These are phyloP conservation scores for Aphyosemion australe DNA, from an alignment of 2,113 vertebrate genomes.

Conservation along the genomic window DNA sequence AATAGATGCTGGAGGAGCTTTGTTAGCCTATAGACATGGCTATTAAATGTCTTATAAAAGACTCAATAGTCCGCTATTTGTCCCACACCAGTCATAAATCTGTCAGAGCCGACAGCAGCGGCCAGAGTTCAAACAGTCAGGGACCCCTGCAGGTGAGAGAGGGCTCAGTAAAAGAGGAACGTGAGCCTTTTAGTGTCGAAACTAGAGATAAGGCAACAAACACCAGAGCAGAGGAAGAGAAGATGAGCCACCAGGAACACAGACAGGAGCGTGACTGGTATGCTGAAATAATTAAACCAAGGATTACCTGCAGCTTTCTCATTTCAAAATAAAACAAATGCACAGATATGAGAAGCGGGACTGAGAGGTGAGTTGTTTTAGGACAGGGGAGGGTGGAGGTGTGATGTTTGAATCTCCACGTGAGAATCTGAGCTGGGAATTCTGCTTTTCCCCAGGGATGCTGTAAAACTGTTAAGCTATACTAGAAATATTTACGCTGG, in stretches of 20 bases:
- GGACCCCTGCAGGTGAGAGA: conserved; percentile 65
- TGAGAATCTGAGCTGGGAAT: conserved; percentile 70
- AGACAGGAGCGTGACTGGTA: neutral
- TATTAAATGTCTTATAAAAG: conserved; percentile 48
- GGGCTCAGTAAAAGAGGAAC: conserved; percentile 32
- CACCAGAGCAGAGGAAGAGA: neutral
- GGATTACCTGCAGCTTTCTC: conserved; percentile 23
- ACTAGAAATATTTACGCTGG: conserved; percentile 74
- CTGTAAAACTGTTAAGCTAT: conserved; percentile 60
- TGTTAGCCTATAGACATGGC: conserved; percentile 35
- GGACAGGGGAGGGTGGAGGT: conserved; percentile 42
- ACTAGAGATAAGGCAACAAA: conserved; percentile 19
- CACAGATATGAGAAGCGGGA: conserved; percentile 15
- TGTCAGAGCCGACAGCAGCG: conserved; percentile 46
- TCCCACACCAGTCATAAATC: conserved; percentile 55
- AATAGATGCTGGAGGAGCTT: conserved; percentile 41
- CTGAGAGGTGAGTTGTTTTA: conserved; percentile 50
- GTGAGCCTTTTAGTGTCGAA: conserved; percentile 38
- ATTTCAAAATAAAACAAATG: conserved; percentile 10
- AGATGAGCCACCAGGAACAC: conserved; percentile 3
- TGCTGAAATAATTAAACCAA: conserved; percentile 41
- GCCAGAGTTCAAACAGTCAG: conserved; percentile 58
- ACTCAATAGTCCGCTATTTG: conserved; percentile 35
- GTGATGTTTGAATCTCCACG: conserved; percentile 57
- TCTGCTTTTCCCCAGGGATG: conserved; percentile 58